Percentiles rank a stretch among this genome's conserved stretches.
These are phyloP conservation scores for Leptopilina boulardi DNA, from an alignment of 1,140 invertebrate species.

Conservation along the genomic window DNA sequence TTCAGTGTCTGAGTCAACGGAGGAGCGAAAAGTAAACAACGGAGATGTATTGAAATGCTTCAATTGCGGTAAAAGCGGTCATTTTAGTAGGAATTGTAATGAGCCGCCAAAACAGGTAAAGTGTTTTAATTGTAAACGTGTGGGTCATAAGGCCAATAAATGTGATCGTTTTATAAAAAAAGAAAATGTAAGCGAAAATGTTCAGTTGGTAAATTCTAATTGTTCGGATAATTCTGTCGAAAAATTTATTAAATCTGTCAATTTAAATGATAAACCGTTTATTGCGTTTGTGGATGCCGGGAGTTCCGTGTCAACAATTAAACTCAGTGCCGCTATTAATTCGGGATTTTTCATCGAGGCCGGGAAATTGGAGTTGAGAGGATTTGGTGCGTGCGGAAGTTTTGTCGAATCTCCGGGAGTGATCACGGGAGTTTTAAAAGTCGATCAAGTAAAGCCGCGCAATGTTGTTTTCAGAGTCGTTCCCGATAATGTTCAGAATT, in stretches of 20 bases:
- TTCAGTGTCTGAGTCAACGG: too few species aligned
- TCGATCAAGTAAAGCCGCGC: neutral
- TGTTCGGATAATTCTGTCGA: neutral
- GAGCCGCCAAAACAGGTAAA: neutral
- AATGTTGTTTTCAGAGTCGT: neutral
- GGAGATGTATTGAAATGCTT: neutral
- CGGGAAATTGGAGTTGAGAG: slow-evolving; percentile 1
- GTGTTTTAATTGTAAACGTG: neutral
- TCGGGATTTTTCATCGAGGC: slow-evolving; percentile 8
- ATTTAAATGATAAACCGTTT: neutral
- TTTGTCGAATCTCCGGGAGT: slow-evolving; percentile 1
- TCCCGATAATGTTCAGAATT: neutral
- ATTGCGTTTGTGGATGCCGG: neutral
- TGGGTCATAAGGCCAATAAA: neutral
- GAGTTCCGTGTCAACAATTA: slow-evolving; percentile 24
- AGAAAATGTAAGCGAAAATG: neutral
- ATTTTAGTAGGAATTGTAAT: neutral
- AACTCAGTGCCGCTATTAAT: slow-evolving; percentile 8
- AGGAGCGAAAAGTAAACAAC: neutral
- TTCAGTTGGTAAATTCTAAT: too few species aligned
- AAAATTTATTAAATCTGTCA: slow-evolving; percentile 13
- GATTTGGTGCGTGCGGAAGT: neutral
- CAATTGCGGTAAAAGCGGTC: neutral
- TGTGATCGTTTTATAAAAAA: neutral
- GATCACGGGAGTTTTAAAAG: neutral